Base-by-base conservation (phyloP, 2,888 invertebrate genomes). In the Coleophora flavipennella region DNA sequence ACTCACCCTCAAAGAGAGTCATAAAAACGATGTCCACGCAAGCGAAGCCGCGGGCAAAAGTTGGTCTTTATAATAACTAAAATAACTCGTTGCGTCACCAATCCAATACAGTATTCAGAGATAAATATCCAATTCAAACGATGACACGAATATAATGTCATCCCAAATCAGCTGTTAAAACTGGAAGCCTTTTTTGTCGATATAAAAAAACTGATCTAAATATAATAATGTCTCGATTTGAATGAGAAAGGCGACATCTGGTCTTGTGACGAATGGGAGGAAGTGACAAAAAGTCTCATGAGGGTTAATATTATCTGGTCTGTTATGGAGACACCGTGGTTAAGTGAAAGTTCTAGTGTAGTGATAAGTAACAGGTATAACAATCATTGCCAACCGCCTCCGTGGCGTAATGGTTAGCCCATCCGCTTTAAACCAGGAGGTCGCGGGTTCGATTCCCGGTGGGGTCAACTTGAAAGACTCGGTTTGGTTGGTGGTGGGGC, bases 161-260 rank as follows among this genome's bases (percentile, higher is more conserved):
- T 39, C 41, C 36, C 32, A 31, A 42, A 51, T 51, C 53, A 53
- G 45, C 51, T 53, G 53, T 48, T 45, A 45, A 47, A 44, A 45
- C 45, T 46, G 38, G 47, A 33, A 45, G 43, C 38, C 33, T 13
- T 12, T 20, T 6, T 26, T 31, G 7, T 32, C n/a, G n/a, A n/a
- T 26, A 11, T 7, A 31, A 41, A 67, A 65, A 64, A 57, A 57
- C 57, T 62, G 65, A 76, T 76, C 75, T 72, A 72, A 74, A 76
- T 78, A 76, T 75, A 77, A 77, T 72, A 64, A 67, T 56, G 55
- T 53, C 53, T 56, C 54, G 59, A 76, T 77, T 77, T 69, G 68
- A 71, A 65, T 77, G 63, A 60, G 69, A 73, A 75, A 68, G 59
- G 46, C 42, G 59, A 62, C 77, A 77, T 76, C 74, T 76, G 78